Evolutionary conservation across 2,113 vertebrate species (phyloP).

Genomic region (Anser cygnoides): DNA sequence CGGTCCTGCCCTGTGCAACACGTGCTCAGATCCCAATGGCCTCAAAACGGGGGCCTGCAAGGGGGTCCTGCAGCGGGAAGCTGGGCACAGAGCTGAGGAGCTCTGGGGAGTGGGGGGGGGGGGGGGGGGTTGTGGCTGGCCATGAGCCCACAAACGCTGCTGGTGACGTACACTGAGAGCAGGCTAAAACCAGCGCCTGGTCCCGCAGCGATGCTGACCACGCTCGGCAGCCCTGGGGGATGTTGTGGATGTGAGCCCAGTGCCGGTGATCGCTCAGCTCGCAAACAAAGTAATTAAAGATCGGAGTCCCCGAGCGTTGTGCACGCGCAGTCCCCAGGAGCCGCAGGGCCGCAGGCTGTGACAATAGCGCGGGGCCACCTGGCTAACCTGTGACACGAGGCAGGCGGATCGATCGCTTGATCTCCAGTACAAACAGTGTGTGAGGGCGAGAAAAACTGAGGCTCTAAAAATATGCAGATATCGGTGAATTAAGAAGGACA

Average conservation of each 20-base stretch:
- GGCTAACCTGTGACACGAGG: fast-evolving
- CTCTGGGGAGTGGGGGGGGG: fast-evolving
- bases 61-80: fast-evolving
- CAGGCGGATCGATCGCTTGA: fast-evolving
- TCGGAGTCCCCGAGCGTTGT: fast-evolving
- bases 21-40: fast-evolving
- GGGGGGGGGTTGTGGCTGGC: fast-evolving
- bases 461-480: neutral
- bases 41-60: neutral
- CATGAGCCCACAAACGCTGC: fast-evolving
- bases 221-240: fast-evolving
- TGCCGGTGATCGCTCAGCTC: neutral
- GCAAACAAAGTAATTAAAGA: neutral
- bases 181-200: no score
- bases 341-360: neutral
- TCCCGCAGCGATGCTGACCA: fast-evolving
- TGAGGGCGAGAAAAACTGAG: neutral
- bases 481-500: neutral
- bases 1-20: fast-evolving
- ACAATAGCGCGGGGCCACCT: neutral
- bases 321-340: fast-evolving
- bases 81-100: neutral
- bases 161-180: no score
- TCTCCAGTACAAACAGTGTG: fast-evolving
- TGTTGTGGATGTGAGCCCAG: neutral